These are phyloP conservation scores for Drosophila anomalata DNA, from an alignment of 2,888 invertebrate genomes.

Conservation along the genomic window DNA sequence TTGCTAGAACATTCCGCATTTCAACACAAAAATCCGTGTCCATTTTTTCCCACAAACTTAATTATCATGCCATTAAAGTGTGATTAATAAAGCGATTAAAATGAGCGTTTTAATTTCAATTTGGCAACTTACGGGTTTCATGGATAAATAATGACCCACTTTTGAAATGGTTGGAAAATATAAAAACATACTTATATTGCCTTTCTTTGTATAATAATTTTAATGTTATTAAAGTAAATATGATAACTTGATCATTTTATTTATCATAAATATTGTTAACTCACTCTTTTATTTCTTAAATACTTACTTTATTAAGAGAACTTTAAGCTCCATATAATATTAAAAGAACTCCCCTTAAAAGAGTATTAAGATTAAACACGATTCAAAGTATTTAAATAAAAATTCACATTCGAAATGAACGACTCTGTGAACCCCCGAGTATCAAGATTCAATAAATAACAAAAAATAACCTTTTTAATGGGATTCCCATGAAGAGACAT, in stretches of 20 bases:
- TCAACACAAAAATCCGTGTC: neutral
- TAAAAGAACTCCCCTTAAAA: neutral
- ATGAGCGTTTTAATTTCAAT: neutral
- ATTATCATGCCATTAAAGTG: neutral
- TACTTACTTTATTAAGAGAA: no score
- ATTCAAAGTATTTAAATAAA: neutral
- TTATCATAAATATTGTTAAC: no score
- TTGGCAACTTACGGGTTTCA: neutral
- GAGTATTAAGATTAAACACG: neutral
- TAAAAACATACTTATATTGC: no score
- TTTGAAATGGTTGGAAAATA: neutral
- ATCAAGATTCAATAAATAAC: neutral
- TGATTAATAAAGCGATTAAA: neutral
- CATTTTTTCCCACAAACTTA: constrained; percentile 1
- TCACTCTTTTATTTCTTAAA: no score
- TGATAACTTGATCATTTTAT: neutral
- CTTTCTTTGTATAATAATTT: no score
- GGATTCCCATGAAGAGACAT: neutral
- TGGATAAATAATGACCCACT: neutral
- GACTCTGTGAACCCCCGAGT: neutral
- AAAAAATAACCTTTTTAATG: neutral
- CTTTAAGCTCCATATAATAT: neutral
- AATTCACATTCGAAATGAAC: neutral
- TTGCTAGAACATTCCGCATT: constrained; percentile 3
- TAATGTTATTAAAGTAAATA: neutral